Percentiles rank a stretch among this genome's conserved stretches.
Conservation (phyloP, 1,140 invertebrate species). For the Drosophila asahinai region DNA sequence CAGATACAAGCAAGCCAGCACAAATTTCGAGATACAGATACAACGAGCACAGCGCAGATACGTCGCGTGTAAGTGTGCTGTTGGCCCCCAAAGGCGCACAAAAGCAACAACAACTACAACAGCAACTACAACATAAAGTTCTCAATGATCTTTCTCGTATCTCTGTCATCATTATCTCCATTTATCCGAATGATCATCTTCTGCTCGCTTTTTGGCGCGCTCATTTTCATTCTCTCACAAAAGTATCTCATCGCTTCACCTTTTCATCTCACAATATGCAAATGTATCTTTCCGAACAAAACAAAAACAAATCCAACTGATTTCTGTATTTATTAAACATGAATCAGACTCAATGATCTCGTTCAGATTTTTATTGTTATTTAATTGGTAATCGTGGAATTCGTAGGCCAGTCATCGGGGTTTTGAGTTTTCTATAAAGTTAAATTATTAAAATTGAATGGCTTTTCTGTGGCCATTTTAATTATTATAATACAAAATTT, state of each 20-base stretch:
- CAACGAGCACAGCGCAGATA: conserved; percentile 11
- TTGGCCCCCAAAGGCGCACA: conserved; percentile 70
- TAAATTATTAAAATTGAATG: not conserved
- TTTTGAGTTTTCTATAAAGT: not conserved
- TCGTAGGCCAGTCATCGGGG: not conserved
- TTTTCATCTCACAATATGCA: conserved; percentile 25
- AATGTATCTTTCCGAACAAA: conserved; percentile 13
- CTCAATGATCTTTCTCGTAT: conserved; percentile 43
- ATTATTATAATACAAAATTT: not conserved
- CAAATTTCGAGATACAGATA: conserved; percentile 44
- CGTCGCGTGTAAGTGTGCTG: conserved; percentile 46
- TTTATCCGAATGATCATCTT: conserved; percentile 29
- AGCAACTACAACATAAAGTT: conserved; percentile 29
- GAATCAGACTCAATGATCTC: not conserved
- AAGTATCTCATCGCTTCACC: conserved; percentile 18
- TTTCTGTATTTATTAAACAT: conserved; percentile 12
- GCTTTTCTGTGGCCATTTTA: not conserved
- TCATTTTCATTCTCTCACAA: conserved; percentile 38
- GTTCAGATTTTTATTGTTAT: conserved; percentile 18
- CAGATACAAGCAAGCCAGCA: conserved; percentile 37
- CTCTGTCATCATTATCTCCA: conserved; percentile 41
- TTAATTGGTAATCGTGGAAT: conserved; percentile 11
- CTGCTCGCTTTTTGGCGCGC: conserved; percentile 43
- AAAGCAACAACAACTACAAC: conserved; percentile 32
- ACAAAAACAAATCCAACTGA: not conserved